These are phyloP conservation scores for Melopsittacus undulatus DNA, from an alignment of 2,797 vertebrate species.

Conservation along the genomic window DNA sequence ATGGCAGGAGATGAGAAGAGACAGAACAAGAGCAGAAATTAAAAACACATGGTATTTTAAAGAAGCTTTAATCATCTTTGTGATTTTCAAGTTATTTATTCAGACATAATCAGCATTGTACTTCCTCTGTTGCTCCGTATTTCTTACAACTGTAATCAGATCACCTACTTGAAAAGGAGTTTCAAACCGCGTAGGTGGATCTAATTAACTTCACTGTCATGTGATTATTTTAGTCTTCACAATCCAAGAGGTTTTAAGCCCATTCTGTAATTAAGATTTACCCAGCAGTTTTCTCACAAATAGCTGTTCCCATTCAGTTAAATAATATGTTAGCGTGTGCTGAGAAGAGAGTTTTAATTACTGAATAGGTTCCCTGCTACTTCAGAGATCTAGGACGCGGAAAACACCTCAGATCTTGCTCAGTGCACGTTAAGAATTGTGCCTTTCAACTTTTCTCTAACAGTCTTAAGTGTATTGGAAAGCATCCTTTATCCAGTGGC, in stretches of 20 bases:
- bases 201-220: slow-evolving; percentile 62
- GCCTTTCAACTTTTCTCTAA: neutral
- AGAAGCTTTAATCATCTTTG: slow-evolving; percentile 52
- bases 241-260: slow-evolving; percentile 27
- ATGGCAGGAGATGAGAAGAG: slow-evolving; percentile 12
- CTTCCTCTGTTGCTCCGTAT: slow-evolving; percentile 53
- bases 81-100: slow-evolving; percentile 67
- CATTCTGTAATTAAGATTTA: slow-evolving; percentile 58
- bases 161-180: slow-evolving; percentile 66
- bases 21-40: slow-evolving; percentile 36
- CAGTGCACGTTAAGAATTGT: neutral
- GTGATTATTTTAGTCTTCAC: slow-evolving; percentile 43
- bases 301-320: neutral
- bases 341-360: neutral
- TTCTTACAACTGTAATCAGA: slow-evolving; percentile 70
- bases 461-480: neutral
- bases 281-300: neutral
- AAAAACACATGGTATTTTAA: slow-evolving; percentile 58
- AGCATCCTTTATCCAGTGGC: neutral
- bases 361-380: slow-evolving; percentile 9
- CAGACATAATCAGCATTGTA: slow-evolving; percentile 66
- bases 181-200: slow-evolving; percentile 58
- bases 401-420: slow-evolving; percentile 12
- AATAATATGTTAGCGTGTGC: neutral
- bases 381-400: neutral